These are phyloP conservation scores for Dryobotodes eremita DNA, from an alignment of 2,888 invertebrate species.

Conservation along the genomic window DNA sequence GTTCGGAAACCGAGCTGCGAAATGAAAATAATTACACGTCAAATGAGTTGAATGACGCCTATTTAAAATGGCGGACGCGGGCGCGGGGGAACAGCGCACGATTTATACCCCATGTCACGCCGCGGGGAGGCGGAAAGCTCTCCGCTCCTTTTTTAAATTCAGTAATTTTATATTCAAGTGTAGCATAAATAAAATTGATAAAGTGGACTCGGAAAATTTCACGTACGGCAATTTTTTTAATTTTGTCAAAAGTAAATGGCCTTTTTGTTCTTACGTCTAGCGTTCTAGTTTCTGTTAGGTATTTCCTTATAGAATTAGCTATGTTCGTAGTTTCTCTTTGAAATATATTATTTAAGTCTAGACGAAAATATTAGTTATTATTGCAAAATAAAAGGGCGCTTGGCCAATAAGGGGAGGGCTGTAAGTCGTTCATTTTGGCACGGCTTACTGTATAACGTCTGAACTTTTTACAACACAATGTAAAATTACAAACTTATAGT, in stretches of 20 bases:
- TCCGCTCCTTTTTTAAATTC: constrained; percentile 59
- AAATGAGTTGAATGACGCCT: constrained; percentile 86
- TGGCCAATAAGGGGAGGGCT: constrained; percentile 23
- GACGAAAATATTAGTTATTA: constrained; percentile 32
- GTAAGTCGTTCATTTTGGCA: constrained; percentile 33
- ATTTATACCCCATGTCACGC: constrained; percentile 74
- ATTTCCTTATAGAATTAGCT: neutral
- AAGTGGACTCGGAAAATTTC: constrained; percentile 49
- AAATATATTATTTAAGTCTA: constrained; percentile 15
- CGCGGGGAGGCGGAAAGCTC: constrained; percentile 44
- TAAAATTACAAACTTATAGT: constrained; percentile 52
- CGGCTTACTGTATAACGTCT: constrained; percentile 9
- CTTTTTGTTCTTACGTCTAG: constrained; percentile 22
- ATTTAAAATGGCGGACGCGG: constrained; percentile 78
- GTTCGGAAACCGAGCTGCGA: constrained; percentile 79
- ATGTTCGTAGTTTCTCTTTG: neutral
- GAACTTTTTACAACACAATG: constrained; percentile 44
- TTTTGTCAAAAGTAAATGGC: constrained; percentile 26
- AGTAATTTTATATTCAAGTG: constrained; percentile 66
- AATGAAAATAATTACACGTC: constrained; percentile 87
- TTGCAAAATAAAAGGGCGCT: constrained; percentile 20
- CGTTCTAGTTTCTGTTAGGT: constrained; percentile 18
- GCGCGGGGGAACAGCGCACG: constrained; percentile 68
- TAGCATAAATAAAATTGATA: constrained; percentile 66
- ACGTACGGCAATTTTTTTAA: constrained; percentile 44